phyloP scores from a whole-genome alignment of 2,113 vertebrate species.

The Nothobranchius kuhntae region DNA sequence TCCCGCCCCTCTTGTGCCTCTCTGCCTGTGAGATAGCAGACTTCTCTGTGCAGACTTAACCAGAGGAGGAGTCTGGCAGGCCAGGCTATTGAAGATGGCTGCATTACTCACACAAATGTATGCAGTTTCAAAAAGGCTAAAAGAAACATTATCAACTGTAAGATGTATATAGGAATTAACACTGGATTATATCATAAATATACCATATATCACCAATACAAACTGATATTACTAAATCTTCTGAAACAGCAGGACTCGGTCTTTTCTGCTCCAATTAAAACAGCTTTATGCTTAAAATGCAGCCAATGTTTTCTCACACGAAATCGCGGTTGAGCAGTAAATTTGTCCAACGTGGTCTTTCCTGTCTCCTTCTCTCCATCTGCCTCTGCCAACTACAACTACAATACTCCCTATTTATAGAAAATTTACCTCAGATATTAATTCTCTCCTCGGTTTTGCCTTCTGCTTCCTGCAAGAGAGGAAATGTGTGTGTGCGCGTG shows the following conservation, averaged over 20 bases:
- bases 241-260: constrained; percentile 1
- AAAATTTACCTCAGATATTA: constrained; percentile 71
- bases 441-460: constrained; percentile 51
- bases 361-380: constrained; percentile 54
- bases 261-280: constrained; percentile 26
- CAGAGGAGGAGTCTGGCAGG: too few species aligned
- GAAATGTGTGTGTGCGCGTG: constrained; percentile 52
- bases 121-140: too few species aligned
- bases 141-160: too few species aligned
- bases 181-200: too few species aligned
- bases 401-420: constrained; percentile 80
- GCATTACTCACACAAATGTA: too few species aligned
- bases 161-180: too few species aligned
- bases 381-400: constrained; percentile 45
- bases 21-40: too few species aligned
- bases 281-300: constrained; percentile 46
- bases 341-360: constrained; percentile 52
- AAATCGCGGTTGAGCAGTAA: constrained; percentile 48
- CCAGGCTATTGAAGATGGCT: too few species aligned
- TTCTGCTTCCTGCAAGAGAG: constrained; percentile 67
- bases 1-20: too few species aligned
- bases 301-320: constrained; percentile 57
- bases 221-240: too few species aligned
- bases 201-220: too few species aligned
- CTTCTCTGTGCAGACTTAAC: too few species aligned